Evolutionary conservation across 1,140 invertebrate species (phyloP).

Genomic region (Drosophila baimaii): DNA sequence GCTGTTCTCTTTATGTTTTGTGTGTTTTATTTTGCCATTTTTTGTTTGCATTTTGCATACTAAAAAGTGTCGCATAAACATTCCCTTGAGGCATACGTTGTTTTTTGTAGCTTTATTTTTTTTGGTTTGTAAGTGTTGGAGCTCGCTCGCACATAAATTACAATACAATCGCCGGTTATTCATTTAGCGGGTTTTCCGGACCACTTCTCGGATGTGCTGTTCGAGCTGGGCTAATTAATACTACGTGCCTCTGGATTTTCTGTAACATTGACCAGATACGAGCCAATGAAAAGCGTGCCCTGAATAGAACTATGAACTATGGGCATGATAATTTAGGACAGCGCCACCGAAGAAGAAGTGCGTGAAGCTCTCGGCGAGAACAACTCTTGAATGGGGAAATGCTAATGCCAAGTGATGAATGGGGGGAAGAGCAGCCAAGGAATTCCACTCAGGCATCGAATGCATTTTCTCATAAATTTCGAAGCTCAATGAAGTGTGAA

Average conservation of each 20-base stretch:
- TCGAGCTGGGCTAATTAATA: constrained; percentile 72
- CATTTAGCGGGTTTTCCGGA: constrained; percentile 24
- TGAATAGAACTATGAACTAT: constrained; percentile 55
- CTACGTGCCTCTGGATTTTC: constrained; percentile 58
- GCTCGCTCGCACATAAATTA: constrained; percentile 33
- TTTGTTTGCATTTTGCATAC: constrained; percentile 57
- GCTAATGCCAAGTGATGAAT: constrained; percentile 33
- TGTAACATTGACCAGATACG: constrained; percentile 58
- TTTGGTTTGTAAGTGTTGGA: neutral
- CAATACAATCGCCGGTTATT: constrained; percentile 36
- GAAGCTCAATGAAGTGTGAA: constrained; percentile 68
- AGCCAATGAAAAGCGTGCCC: constrained; percentile 59
- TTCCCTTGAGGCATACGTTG: constrained; percentile 30
- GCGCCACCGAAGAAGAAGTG: constrained; percentile 42
- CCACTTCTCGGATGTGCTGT: constrained; percentile 25
- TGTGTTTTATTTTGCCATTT: constrained; percentile 5
- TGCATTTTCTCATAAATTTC: constrained; percentile 39
- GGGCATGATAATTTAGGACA: constrained; percentile 55
- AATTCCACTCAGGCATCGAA: constrained; percentile 14
- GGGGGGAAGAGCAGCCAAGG: constrained; percentile 23
- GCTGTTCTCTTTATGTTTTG: constrained; percentile 34
- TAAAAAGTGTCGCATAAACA: constrained; percentile 60
- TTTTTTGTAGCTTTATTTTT: neutral
- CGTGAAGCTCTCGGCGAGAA: constrained; percentile 31
- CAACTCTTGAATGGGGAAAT: constrained; percentile 45